phyloP scores from a whole-genome alignment of 2,113 vertebrate species.

The Neotoma lepida region DNA sequence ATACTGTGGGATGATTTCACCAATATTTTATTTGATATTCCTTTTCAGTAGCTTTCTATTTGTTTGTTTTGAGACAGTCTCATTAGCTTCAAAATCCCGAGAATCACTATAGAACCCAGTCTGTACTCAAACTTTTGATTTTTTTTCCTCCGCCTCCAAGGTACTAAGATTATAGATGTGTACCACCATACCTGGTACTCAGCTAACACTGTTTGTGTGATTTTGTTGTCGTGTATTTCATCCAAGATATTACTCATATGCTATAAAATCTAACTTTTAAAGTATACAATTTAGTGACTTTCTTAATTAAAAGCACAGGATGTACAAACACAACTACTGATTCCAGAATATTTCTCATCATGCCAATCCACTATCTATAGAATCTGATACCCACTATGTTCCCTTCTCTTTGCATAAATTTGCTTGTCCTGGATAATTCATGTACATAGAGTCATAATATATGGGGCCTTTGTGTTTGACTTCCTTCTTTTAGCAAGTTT shows the following conservation, averaged over 20 bases:
- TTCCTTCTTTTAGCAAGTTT: not conserved
- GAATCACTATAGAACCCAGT: not conserved
- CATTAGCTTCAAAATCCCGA: not conserved
- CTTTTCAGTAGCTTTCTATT: not conserved
- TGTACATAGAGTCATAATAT: not conserved
- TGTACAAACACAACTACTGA: not conserved
- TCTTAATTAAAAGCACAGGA: slow-evolving; percentile 33
- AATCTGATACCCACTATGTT: not conserved
- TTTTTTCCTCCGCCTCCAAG: not conserved
- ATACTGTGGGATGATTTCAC: not conserved
- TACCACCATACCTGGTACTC: not conserved
- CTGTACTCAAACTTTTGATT: not conserved
- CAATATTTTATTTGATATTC: not conserved
- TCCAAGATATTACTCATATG: not conserved
- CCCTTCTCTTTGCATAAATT: not conserved
- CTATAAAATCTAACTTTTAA: not conserved
- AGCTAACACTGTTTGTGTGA: not conserved
- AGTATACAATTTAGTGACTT: not conserved
- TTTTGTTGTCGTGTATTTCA: not conserved
- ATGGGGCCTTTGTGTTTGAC: not conserved
- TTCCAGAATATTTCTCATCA: slow-evolving; percentile 20
- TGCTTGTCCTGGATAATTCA: not conserved
- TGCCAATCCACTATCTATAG: not conserved
- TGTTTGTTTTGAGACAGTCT: not conserved
- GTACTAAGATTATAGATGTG: not conserved